Evolutionary conservation across 2,888 invertebrate genomes (phyloP).

Genomic region (Lycophotia porphyrea): DNA sequence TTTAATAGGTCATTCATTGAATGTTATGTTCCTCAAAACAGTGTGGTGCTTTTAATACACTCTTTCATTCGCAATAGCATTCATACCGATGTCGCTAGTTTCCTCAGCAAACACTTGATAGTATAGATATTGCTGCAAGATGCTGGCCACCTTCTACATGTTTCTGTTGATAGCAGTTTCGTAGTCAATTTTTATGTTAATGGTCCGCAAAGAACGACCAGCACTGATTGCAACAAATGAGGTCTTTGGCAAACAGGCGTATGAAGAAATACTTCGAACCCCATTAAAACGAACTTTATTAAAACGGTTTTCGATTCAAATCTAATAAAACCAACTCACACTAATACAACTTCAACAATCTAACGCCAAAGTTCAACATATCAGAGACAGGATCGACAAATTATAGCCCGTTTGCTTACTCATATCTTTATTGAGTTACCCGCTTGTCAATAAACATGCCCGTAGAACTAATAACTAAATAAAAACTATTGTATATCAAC

Average conservation of each 20-base stretch:
- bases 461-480: conserved; percentile 30
- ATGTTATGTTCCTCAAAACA: background rate
- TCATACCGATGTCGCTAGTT: background rate
- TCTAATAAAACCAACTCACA: conserved; percentile 3
- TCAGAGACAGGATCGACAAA: conserved; percentile 52
- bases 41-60: background rate
- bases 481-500: conserved; percentile 45
- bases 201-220: too few species aligned
- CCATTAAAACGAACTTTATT: background rate
- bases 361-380: conserved; percentile 47
- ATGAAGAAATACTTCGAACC: background rate
- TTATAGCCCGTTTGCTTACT: conserved; percentile 42
- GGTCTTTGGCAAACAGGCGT: background rate
- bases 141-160: background rate
- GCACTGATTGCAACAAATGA: too few species aligned
- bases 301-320: conserved; percentile 3
- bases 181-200: background rate
- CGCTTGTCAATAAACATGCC: conserved; percentile 43
- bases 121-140: background rate
- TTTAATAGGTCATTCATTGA: background rate
- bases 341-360: conserved; percentile 32
- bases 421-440: conserved; percentile 44
- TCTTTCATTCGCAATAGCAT: background rate
- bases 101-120: background rate
- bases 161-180: background rate